Percentiles rank a stretch among this genome's conserved stretches.
phyloP scores from a whole-genome alignment of 2,113 vertebrate species.

The Tachysurus vachellii region DNA sequence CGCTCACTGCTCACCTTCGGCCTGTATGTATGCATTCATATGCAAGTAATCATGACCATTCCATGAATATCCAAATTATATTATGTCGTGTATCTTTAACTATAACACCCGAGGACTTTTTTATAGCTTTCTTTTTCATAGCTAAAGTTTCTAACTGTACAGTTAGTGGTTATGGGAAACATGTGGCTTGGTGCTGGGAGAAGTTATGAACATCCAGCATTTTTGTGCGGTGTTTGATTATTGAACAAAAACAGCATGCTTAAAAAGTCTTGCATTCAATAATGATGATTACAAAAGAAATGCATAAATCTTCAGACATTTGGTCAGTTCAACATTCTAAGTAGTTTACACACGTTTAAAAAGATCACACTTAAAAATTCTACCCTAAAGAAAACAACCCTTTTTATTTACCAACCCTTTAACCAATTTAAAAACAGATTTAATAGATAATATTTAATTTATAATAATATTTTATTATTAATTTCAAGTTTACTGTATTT shows the following conservation, averaged over 20 bases:
- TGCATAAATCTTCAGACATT: not conserved
- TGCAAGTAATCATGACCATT: not conserved
- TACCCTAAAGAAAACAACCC: not conserved
- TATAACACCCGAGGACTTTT: not conserved
- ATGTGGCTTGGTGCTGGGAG: conserved; percentile 61
- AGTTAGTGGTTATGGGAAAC: conserved; percentile 61
- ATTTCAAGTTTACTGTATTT: not conserved
- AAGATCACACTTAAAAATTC: not conserved
- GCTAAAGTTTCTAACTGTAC: not conserved
- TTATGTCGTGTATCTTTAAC: too few species aligned
- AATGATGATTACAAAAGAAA: conserved; percentile 43
- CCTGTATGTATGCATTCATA: not conserved
- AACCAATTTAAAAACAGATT: not conserved
- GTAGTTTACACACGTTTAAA: not conserved
- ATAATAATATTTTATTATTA: not conserved
- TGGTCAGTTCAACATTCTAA: not conserved
- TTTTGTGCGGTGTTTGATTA: conserved; percentile 65
- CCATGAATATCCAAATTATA: not conserved
- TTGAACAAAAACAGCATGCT: conserved; percentile 54
- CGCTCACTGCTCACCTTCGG: not conserved
- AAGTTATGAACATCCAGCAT: conserved; percentile 22
- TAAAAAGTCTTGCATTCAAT: conserved; percentile 45
- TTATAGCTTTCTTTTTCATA: not conserved
- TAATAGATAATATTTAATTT: not conserved
- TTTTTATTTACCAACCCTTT: not conserved